Conservation (phyloP, 2,888 invertebrate species). For the Geophilus truncorum region DNA sequence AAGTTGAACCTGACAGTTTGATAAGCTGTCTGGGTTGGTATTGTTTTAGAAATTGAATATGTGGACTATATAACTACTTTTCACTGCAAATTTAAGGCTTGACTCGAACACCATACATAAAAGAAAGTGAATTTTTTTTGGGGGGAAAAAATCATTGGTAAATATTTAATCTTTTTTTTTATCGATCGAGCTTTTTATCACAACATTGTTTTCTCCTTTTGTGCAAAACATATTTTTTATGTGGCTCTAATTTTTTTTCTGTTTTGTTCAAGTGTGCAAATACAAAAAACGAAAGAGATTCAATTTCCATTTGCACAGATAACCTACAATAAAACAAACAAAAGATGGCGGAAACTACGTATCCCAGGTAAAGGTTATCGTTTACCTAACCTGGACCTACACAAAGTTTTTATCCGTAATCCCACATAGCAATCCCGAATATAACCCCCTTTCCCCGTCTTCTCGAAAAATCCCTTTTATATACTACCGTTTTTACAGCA, state of each 20-base stretch:
- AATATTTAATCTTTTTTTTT: too few relatives aligned
- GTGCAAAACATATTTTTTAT: background rate
- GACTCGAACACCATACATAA: too few relatives aligned
- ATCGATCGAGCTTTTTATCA: too few relatives aligned
- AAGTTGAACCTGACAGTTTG: too few relatives aligned
- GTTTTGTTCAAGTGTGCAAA: background rate
- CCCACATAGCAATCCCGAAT: background rate
- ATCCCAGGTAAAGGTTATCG: background rate
- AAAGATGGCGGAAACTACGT: constrained; percentile 11
- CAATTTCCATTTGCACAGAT: constrained; percentile 27
- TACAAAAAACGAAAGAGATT: constrained; percentile 17
- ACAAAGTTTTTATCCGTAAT: background rate
- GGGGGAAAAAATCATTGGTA: background rate
- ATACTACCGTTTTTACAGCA: background rate
- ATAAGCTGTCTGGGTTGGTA: too few relatives aligned
- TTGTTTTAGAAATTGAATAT: background rate
- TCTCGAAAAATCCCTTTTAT: background rate
- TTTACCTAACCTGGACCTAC: background rate
- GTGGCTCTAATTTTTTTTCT: background rate
- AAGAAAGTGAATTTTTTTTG: too few relatives aligned
- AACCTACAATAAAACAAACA: constrained; percentile 16
- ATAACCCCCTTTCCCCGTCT: background rate
- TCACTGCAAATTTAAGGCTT: background rate
- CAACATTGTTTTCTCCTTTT: background rate
- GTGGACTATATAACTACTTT: too few relatives aligned